Conservation (phyloP, 2,113 vertebrate genomes). For the Hippocampus abdominalis region DNA sequence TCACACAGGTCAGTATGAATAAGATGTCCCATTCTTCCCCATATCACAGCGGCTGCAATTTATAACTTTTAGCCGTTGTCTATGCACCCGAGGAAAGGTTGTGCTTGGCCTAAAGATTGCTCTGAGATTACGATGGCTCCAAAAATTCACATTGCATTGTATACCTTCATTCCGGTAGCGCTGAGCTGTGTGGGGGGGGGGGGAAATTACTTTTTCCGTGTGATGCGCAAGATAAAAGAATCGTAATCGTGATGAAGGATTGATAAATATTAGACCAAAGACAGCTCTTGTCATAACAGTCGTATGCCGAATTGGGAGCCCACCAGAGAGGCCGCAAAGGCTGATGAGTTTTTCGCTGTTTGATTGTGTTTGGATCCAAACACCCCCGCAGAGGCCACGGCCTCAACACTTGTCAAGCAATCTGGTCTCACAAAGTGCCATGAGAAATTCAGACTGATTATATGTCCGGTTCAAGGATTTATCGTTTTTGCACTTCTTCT, state of each 20-base stretch:
- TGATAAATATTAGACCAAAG: conserved; percentile 50
- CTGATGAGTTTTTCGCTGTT: conserved; percentile 38
- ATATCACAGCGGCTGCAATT: conserved; percentile 15
- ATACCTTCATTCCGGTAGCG: conserved; percentile 1
- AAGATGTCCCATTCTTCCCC: conserved; percentile 29
- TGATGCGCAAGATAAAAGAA: conserved; percentile 26
- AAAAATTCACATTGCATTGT: conserved; percentile 15
- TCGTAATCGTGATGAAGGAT: conserved; percentile 56
- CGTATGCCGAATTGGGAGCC: conserved; percentile 32
- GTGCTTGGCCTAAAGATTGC: conserved; percentile 40
- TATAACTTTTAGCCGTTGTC: conserved; percentile 30
- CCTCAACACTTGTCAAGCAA: conserved; percentile 35
- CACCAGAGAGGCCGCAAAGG: conserved; percentile 31
- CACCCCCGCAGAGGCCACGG: conserved; percentile 22
- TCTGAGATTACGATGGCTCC: conserved; percentile 43
- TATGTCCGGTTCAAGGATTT: conserved; percentile 5
- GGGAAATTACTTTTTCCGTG: conserved; percentile 11
- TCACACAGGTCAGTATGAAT: conserved; percentile 39
- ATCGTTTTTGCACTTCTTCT: conserved; percentile 11
- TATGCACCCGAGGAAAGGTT: conserved; percentile 26
- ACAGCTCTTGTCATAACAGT: conserved; percentile 51
- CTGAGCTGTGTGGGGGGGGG: conserved; percentile 10
- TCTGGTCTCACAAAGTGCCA: conserved; percentile 26
- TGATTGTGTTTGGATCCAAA: conserved; percentile 20
- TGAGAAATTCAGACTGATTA: conserved; percentile 18